Evolutionary conservation across 2,888 invertebrate genomes (phyloP), one percentile per base, ranked within the genome.

Genomic region (Hartigia nigra): DNA sequence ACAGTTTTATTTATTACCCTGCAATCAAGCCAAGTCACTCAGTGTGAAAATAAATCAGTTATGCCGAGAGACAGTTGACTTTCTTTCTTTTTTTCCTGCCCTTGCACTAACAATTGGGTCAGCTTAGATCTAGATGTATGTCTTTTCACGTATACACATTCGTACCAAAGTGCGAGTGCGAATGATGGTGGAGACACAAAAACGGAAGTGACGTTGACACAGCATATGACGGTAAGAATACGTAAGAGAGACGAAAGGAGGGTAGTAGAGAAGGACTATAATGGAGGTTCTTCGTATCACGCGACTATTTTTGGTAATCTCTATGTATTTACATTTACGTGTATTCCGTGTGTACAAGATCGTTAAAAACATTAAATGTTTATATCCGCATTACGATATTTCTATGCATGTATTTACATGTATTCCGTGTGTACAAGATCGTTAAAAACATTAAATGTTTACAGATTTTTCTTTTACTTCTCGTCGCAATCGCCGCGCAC

Each of bases 311-410:
- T 87, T 84, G 87, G 86, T 90, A 90, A 88, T 87, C 87, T 89
- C 87, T 88, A 90, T 91, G 88, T 91, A 91, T 91, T 91, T 91
- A 91, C 90, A 90, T 88, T 89, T 90, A 89, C 87, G 88, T 90
- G 87, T 90, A 88, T 88, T 55, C 87, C 86, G 86, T 90, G 90
- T 91, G 89, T 91, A 91, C 91, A 90, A 91, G 90, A 90, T 89
- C 88, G 87, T 90, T 90, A 91, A 90, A 91, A 91, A 90, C 90
- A 90, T 91, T 89, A 89, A 91, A 91, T 90, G 90, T 90, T 90
- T 88, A 90, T 88, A 88, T 87, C 87, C 88, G 88, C 88, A 87
- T 88, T 88, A 88, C 84, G 88, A 88, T 88, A 88, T 87, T 88
- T 86, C 79, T 89, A 89, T 89, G 82, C 86, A 91, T 90, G 85